Evolutionary conservation across 2,113 vertebrate species (phyloP).

Genomic region (Grus americana): DNA sequence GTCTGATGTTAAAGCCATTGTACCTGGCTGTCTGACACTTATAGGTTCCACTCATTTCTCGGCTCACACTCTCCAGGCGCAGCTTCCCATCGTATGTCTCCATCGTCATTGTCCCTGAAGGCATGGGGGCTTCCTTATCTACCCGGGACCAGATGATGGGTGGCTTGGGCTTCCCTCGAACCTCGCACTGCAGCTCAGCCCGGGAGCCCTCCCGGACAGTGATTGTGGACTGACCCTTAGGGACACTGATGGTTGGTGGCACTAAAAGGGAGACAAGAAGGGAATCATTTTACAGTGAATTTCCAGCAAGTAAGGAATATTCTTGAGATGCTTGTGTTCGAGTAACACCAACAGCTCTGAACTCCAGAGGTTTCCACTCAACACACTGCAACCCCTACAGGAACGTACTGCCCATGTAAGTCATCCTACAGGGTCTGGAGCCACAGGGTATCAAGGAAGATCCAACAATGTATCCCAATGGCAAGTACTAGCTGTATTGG

Average conservation of each 20-base stretch:
- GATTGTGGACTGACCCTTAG: conserved; percentile 83
- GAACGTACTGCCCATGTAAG: background rate
- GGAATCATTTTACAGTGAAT: background rate
- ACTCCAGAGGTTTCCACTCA: background rate
- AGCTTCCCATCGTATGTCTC: conserved; percentile 90
- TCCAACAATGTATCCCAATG: background rate
- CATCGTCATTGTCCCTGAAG: conserved; percentile 76
- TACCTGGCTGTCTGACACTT: conserved; percentile 96
- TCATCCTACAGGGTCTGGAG: background rate
- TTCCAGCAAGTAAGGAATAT: background rate
- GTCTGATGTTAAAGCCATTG: conserved; percentile 96
- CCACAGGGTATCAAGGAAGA: background rate
- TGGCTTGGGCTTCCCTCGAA: conserved; percentile 92
- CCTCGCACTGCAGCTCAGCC: conserved; percentile 88
- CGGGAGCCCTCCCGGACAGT: conserved; percentile 87
- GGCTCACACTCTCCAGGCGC: conserved; percentile 82
- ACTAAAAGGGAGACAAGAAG: conserved; percentile 72
- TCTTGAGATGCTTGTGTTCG: background rate
- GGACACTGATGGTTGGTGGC: conserved; percentile 88
- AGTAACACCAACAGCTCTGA: background rate
- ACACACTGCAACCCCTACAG: accelerated
- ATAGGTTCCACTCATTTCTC: conserved; percentile 91
- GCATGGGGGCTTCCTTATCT: conserved; percentile 91
- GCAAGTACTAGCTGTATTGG: background rate
- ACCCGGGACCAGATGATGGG: conserved; percentile 92